Conservation (phyloP, 1,140 invertebrate species). For the Drosophila subobscura region DNA sequence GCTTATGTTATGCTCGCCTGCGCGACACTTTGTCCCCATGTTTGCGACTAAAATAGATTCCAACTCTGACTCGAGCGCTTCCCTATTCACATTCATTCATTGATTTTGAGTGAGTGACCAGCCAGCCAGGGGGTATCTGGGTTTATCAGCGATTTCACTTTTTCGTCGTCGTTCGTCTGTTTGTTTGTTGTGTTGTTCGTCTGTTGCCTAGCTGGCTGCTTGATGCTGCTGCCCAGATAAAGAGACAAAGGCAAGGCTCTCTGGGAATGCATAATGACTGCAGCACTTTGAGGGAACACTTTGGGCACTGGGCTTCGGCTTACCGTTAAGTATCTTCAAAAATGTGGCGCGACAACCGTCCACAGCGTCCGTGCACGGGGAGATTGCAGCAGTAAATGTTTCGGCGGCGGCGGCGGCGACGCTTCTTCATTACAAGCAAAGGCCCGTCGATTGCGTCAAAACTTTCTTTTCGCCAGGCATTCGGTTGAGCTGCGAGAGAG, state of each 20-base stretch:
- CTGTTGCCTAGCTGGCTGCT: conserved; percentile 17
- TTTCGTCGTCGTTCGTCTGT: conserved; percentile 23
- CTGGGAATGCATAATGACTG: conserved; percentile 32
- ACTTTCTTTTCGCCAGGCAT: conserved; percentile 68
- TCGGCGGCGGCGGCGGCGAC: conserved; percentile 55
- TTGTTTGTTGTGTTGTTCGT: conserved; percentile 18
- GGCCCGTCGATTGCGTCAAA: conserved; percentile 73
- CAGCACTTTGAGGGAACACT: not conserved
- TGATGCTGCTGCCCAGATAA: conserved; percentile 45
- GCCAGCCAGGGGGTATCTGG: conserved; percentile 31
- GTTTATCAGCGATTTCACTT: conserved; percentile 80
- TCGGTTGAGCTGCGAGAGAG: conserved; percentile 7
- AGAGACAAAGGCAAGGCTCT: conserved; percentile 43
- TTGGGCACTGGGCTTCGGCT: conserved; percentile 8
- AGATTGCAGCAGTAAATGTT: conserved; percentile 65
- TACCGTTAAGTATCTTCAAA: conserved; percentile 31
- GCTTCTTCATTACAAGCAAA: conserved; percentile 75
- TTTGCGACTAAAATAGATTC: conserved; percentile 28
- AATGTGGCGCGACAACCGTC: conserved; percentile 1
- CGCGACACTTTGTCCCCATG: conserved; percentile 27
- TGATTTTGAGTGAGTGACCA: conserved; percentile 14
- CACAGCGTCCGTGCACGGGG: conserved; percentile 48
- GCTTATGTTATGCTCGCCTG: conserved; percentile 40
- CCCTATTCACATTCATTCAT: conserved; percentile 38
- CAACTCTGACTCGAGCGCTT: conserved; percentile 8